A percentile compares a stretch with the other conserved stretches of the same genome.
Evolutionary conservation across 2,888 invertebrate species (phyloP).

Genomic region (Troides oblongomaculatus): DNA sequence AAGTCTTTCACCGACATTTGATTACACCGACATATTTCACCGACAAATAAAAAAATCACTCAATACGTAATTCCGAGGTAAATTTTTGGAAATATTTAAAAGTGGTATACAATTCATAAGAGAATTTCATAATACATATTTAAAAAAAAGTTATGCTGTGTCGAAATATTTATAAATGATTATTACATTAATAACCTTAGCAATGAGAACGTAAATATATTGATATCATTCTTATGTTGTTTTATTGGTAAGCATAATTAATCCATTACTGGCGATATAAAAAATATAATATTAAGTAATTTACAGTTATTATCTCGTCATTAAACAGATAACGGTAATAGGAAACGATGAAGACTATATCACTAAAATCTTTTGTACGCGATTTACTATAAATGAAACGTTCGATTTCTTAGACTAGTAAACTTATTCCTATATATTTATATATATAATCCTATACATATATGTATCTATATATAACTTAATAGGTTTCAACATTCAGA

Average conservation of each 20-base stretch:
- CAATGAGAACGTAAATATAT: background rate
- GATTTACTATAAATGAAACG: background rate
- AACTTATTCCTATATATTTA: background rate
- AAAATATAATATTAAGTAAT: background rate
- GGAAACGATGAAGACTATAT: background rate
- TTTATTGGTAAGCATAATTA: background rate
- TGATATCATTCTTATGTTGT: background rate
- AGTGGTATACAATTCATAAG: background rate
- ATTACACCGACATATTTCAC: constrained; percentile 46
- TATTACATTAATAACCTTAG: too few relatives aligned
- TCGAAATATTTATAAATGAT: background rate
- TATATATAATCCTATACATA: too few relatives aligned
- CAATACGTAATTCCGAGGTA: background rate
- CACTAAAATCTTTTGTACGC: background rate
- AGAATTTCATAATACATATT: background rate
- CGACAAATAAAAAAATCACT: constrained; percentile 36
- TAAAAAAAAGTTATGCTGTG: background rate
- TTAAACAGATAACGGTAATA: background rate
- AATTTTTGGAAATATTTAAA: background rate
- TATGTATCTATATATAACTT: background rate
- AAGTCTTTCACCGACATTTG: constrained; percentile 52
- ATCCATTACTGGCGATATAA: background rate
- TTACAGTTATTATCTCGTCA: background rate
- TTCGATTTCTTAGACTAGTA: background rate
- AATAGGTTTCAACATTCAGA: background rate